phyloP scores from a whole-genome alignment of 2,113 vertebrate genomes.

The Polypterus bichir region DNA sequence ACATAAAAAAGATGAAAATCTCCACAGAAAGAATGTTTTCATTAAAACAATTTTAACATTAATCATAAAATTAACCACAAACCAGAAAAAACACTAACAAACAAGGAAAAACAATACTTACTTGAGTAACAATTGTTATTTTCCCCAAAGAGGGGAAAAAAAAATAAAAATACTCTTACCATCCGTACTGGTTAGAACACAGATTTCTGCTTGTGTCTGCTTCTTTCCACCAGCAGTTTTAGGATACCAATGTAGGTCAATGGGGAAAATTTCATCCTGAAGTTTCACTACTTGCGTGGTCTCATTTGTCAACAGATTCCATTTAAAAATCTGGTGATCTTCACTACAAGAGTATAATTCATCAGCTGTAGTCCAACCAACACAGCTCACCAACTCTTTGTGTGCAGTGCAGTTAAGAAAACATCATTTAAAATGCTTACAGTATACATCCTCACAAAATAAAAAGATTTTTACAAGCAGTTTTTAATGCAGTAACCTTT shows the following conservation, averaged over 20 bases:
- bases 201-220: conserved; percentile 70
- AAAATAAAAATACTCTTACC: conserved; percentile 47
- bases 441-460: neutral
- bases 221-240: conserved; percentile 72
- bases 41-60: too few relatives aligned
- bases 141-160: neutral
- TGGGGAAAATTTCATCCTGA: conserved; percentile 73
- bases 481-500: neutral
- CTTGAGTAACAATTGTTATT: neutral
- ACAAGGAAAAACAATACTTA: neutral
- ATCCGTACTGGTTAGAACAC: conserved; percentile 87
- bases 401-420: conserved; percentile 66
- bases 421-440: neutral
- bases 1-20: too few relatives aligned
- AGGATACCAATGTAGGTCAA: conserved; percentile 87
- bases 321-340: conserved; percentile 81
- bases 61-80: too few relatives aligned
- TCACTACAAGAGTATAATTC: conserved; percentile 89
- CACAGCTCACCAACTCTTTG: conserved; percentile 84
- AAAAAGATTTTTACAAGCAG: neutral
- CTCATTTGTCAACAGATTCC: conserved; percentile 78
- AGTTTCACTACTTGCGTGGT: conserved; percentile 65
- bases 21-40: too few relatives aligned
- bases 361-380: conserved; percentile 87
- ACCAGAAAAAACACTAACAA: too few relatives aligned